A percentile compares a stretch with the other conserved stretches of the same genome.
phyloP scores from a whole-genome alignment of 2,888 invertebrate species.

The Cancer borealis region DNA sequence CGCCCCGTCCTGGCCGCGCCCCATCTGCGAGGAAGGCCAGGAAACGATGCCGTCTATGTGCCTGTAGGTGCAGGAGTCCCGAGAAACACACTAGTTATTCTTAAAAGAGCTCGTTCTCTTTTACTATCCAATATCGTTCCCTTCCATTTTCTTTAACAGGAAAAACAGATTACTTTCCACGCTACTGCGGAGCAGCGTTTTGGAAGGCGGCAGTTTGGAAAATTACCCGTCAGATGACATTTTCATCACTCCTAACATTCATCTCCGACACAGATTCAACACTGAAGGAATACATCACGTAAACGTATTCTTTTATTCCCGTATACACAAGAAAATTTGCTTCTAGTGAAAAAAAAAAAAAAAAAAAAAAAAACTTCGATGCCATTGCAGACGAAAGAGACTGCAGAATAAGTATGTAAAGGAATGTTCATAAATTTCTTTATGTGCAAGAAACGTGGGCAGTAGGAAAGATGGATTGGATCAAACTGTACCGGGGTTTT shows the following conservation, averaged over 20 bases:
- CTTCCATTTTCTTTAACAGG: constrained; percentile 33
- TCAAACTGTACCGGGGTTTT: neutral
- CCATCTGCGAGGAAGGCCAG: neutral
- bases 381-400: neutral
- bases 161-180: neutral
- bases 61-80: neutral
- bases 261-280: neutral
- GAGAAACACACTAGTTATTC: constrained; percentile 23
- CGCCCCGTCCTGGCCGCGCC: neutral
- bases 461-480: neutral
- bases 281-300: neutral
- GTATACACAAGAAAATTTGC: neutral
- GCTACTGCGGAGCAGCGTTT: neutral
- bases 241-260: neutral
- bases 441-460: neutral
- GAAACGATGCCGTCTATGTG: neutral
- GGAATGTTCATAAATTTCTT: neutral
- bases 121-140: constrained; percentile 24
- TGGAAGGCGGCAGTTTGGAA: neutral
- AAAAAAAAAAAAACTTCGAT: neutral
- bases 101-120: constrained; percentile 3
- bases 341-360: neutral
- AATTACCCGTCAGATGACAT: neutral
- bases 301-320: neutral
- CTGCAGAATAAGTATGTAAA: neutral